Conservation (phyloP, 2,113 vertebrate genomes). For the Grammatotria lemairii region DNA sequence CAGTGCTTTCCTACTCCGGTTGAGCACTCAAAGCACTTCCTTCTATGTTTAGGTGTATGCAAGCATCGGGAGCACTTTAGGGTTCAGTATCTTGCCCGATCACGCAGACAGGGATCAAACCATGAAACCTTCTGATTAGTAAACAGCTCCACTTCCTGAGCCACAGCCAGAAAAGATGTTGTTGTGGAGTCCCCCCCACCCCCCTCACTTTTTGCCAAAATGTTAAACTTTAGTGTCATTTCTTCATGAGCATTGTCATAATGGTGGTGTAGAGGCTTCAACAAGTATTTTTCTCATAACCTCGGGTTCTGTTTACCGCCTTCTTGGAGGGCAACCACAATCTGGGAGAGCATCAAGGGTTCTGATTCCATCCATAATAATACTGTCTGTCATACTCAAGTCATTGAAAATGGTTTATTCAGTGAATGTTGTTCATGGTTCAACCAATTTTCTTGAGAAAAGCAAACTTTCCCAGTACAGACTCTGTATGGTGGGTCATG, state of each 20-base stretch:
- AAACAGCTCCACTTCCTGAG: neutral
- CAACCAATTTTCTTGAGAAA: neutral
- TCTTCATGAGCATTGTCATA: neutral
- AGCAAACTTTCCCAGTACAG: neutral
- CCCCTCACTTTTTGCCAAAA: neutral
- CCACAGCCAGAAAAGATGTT: neutral
- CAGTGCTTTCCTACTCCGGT: neutral
- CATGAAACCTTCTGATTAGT: neutral
- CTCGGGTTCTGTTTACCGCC: neutral
- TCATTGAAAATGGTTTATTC: neutral
- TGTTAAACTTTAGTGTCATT: neutral
- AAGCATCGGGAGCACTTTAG: neutral
- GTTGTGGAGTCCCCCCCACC: no score
- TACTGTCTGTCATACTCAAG: neutral
- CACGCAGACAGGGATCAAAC: neutral
- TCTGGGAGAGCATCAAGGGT: neutral
- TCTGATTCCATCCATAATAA: neutral
- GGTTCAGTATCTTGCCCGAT: neutral
- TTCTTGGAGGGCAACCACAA: neutral
- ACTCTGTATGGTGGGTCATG: neutral
- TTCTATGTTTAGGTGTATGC: neutral
- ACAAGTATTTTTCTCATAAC: neutral
- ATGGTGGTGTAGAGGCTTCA: neutral
- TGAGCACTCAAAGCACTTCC: neutral
- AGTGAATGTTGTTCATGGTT: neutral